Evolutionary conservation across 1,140 invertebrate species (phyloP), one percentile per base, ranked within the genome.

Genomic region (Vollenhovia emeryi): DNA sequence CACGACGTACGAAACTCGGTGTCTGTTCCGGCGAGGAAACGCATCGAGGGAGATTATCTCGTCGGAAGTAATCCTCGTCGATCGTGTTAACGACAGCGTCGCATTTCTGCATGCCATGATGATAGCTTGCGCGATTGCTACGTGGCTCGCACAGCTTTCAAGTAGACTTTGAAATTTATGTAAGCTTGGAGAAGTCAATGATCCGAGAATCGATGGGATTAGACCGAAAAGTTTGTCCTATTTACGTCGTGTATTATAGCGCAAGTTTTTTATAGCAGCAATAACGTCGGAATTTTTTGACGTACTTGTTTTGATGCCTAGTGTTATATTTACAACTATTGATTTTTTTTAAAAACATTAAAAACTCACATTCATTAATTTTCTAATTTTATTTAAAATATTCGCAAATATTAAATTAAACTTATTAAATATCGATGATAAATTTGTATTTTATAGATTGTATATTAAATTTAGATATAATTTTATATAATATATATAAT

Each of bases 21-120:
- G 73, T 48, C 68, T 48, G 27, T 40, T 21, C 27, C 18, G 15
- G 21, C 55, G 78, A 79, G 66, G 36, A 57, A 60, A 57, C 27
- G 33, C 27, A 18, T 5, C 11, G 11, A 43, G 18, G 24, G 21
- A 48, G 21, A 24, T 80, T 48, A 55, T 8, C 30, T 71, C 18
- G 18, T 6, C 78, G 24, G 33, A 80, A 21, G 21, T 69, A 43
- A 86, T 82, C 15, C 5, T 40, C 3, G 43, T 40, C 3, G 43
- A 78, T 68, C 13, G 13, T 18, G 50, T 24, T 50, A 36, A 62
- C 1, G 33, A 11, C 3, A 36, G 66, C 30, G 62, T 73, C 69
- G 11, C 24, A 52, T 36, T 60, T 15, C n/a, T n/a, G n/a, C n/a
- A n/a, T 43, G 27, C 24, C n/a, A 36, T 6, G 43, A 60, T 18